Evolutionary conservation across 2,113 vertebrate genomes (phyloP).

Genomic region (Salminus brasiliensis): DNA sequence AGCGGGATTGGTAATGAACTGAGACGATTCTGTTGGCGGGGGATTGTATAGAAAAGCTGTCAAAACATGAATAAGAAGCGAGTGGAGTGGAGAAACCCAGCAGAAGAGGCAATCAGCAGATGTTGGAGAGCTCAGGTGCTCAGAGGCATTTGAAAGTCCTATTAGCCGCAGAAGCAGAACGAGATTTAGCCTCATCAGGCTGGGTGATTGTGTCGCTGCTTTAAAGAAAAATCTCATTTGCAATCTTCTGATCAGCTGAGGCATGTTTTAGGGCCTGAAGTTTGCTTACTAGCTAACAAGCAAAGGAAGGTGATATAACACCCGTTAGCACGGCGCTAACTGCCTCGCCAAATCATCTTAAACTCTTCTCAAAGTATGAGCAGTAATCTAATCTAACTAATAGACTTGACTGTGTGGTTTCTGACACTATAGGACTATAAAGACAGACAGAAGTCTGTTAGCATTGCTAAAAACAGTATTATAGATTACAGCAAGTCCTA

Average conservation of each 20-base stretch:
- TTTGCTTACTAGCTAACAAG: too few species aligned
- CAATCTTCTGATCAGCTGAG: too few species aligned
- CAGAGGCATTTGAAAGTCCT: not conserved
- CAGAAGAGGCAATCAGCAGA: not conserved
- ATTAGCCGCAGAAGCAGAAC: not conserved
- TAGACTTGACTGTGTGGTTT: too few species aligned
- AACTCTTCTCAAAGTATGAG: too few species aligned
- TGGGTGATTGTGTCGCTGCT: too few species aligned
- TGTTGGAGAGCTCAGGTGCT: conserved; percentile 6
- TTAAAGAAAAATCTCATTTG: not conserved
- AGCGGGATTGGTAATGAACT: not conserved
- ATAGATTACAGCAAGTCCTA: too few species aligned
- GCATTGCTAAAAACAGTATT: too few species aligned
- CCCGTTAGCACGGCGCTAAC: not conserved
- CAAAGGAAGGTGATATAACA: not conserved
- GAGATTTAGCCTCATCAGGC: not conserved
- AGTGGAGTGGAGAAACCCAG: not conserved
- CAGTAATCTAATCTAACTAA: too few species aligned
- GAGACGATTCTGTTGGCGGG: not conserved
- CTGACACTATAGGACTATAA: too few species aligned
- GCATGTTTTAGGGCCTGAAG: too few species aligned
- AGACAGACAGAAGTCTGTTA: too few species aligned
- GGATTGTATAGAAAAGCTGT: not conserved
- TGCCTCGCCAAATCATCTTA: too few species aligned
- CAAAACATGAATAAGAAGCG: not conserved